Percentiles rank a stretch among this genome's conserved stretches.
Evolutionary conservation across 2,888 invertebrate genomes (phyloP).

Genomic region (Leptarthrus brevirostris): DNA sequence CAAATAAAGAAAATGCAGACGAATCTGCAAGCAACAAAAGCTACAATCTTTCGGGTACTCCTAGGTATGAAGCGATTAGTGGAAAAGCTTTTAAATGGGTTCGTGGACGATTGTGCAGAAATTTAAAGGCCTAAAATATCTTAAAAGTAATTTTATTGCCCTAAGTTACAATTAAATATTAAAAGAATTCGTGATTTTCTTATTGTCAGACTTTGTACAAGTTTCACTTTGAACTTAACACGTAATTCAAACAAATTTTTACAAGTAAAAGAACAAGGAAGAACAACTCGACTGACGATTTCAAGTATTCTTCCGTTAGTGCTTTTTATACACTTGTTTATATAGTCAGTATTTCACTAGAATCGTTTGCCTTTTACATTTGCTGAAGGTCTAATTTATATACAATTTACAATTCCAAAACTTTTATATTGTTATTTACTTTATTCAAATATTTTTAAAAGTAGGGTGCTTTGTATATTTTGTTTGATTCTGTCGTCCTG

Average conservation of each 20-base stretch:
- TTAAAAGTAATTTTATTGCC: background rate
- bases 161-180: background rate
- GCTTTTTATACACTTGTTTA: background rate
- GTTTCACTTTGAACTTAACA: background rate
- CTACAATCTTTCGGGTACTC: constrained; percentile 62
- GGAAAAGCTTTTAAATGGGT: constrained; percentile 67
- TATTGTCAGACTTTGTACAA: background rate
- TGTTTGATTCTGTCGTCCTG: background rate
- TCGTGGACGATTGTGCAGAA: constrained; percentile 65
- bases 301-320: background rate
- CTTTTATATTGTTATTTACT: background rate
- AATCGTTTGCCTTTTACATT: constrained; percentile 11
- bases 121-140: constrained; percentile 55
- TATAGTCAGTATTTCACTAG: background rate
- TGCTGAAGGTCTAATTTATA: constrained; percentile 30
- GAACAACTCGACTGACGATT: background rate
- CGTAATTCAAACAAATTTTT: background rate
- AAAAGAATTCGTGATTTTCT: background rate
- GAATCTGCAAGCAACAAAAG: constrained; percentile 60
- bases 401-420: background rate
- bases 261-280: background rate
- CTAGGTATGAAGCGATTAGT: constrained; percentile 66
- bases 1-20: constrained; percentile 62
- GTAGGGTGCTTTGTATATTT: constrained; percentile 31
- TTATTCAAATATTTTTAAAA: background rate